Evolutionary conservation across 1,140 invertebrate genomes (phyloP).

Genomic region (Leptopilina boulardi): DNA sequence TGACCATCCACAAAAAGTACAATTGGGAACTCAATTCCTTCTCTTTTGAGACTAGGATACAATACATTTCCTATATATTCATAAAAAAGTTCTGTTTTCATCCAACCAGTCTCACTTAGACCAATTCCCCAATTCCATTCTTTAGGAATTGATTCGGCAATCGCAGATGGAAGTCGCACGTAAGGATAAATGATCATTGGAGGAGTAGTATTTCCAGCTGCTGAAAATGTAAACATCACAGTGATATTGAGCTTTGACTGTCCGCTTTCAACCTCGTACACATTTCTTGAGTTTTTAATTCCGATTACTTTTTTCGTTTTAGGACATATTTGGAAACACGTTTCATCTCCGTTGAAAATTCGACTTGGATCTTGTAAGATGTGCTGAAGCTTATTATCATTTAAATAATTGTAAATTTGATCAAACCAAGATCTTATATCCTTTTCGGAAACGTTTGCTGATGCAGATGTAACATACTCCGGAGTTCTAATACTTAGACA

Average conservation of each 20-base stretch:
- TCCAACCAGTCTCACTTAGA: slow-evolving; percentile 68
- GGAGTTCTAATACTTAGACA: slow-evolving; percentile 57
- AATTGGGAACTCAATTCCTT: slow-evolving; percentile 64
- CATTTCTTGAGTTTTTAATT: slow-evolving; percentile 8
- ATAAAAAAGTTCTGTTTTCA: slow-evolving; percentile 68
- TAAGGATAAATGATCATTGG: slow-evolving; percentile 60
- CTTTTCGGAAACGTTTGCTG: slow-evolving; percentile 61
- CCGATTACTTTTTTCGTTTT: slow-evolving; percentile 36
- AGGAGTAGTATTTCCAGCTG: slow-evolving; percentile 56
- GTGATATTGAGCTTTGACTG: slow-evolving; percentile 52
- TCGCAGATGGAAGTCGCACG: no score
- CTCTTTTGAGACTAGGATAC: slow-evolving; percentile 55
- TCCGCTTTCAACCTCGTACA: slow-evolving; percentile 29
- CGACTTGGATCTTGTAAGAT: slow-evolving; percentile 49
- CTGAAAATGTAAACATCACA: slow-evolving; percentile 54
- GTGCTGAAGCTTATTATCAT: slow-evolving; percentile 46
- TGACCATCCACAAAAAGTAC: slow-evolving; percentile 71
- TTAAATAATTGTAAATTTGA: slow-evolving; percentile 47
- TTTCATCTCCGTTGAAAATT: slow-evolving; percentile 69
- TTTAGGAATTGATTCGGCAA: slow-evolving; percentile 44
- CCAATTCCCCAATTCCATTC: slow-evolving; percentile 55
- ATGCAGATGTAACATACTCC: slow-evolving; percentile 63
- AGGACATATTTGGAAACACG: slow-evolving; percentile 52
- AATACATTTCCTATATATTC: slow-evolving; percentile 70
- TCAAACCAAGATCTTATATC: slow-evolving; percentile 57